phyloP scores from a whole-genome alignment of 2,113 vertebrate genomes.

The Plecturocebus donacophilus region DNA sequence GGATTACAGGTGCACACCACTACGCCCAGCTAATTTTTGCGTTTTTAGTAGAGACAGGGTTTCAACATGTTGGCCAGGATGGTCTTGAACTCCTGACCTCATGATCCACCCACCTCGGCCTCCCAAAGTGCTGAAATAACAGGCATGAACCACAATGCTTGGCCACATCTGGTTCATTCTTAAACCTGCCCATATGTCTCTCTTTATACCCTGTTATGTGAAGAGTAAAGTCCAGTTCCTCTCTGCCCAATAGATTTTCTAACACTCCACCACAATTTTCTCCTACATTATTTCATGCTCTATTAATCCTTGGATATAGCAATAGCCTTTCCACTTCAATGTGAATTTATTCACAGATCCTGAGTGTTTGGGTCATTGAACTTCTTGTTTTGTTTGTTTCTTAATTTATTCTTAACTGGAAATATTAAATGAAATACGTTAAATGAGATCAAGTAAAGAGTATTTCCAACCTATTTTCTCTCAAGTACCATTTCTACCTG shows the following conservation, averaged over 20 bases:
- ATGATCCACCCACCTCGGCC: no score
- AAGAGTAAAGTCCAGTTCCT: background rate
- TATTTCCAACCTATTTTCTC: background rate
- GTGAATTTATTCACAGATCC: background rate
- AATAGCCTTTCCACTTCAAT: background rate
- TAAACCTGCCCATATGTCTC: background rate
- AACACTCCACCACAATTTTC: background rate
- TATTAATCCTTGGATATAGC: background rate
- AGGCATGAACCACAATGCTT: no score
- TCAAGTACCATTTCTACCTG: conserved; percentile 37
- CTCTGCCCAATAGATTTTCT: background rate
- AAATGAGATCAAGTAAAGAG: background rate
- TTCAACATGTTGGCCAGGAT: no score
- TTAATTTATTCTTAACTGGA: background rate
- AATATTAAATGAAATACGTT: background rate
- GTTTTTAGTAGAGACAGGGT: no score
- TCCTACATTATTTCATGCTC: background rate
- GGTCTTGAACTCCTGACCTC: no score
- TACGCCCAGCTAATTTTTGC: no score
- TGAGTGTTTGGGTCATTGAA: background rate
- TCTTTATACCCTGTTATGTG: background rate
- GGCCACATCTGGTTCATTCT: background rate
- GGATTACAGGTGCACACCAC: no score
- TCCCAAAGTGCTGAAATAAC: no score
- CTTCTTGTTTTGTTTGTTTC: background rate